Evolutionary conservation across 1,140 invertebrate genomes (phyloP), one percentile per base, ranked within the genome.

Genomic region (Aplysia californica): DNA sequence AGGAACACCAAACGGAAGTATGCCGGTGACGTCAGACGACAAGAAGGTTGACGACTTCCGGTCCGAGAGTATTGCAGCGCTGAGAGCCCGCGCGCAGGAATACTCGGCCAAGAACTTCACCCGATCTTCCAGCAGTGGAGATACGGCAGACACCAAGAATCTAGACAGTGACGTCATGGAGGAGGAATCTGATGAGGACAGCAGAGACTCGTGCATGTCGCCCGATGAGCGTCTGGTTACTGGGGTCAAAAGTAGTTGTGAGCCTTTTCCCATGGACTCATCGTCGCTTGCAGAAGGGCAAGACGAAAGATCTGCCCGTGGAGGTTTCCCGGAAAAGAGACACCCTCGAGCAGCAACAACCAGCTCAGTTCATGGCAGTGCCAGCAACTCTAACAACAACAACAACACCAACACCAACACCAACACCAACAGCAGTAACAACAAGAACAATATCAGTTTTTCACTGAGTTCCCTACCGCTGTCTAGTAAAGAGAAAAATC

Each of bases 61-160:
- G 78, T 88, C 86, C 33, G 87, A 89, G 73, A 91, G 95, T 84
- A 98, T 98, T 85, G 96, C 96, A 0, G 95, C 95, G 80, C 90
- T 98, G 69, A 92, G 96, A 50, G 96, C 96, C 83, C 97, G 97
- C 90, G 96, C 96, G 15, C 95, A 97, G 88, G 96, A 98, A 88
- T 96, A 98, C 89, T 95, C 95, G 88, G 94, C 96, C 38, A 82
- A 78, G 70, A 64, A 75, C 33, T 66, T 64, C 21, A 50, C 61
- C 6, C 6, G n/a, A 64, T 29, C 66, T 31, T 64, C 56, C 18
- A 35, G 56, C 23, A 50, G 23, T 41, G 36, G 67, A 2, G 76
- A 66, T 58, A 50, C 44, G 10, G n/a, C 44, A 50, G 70, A 77
- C 21, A 59, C 38, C 26, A 55, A 10, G n/a, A 50, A n/a, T 50